Percentiles rank a stretch among this genome's conserved stretches.
phyloP scores from a whole-genome alignment of 2,797 vertebrate species.

The Labeo calbasu region DNA sequence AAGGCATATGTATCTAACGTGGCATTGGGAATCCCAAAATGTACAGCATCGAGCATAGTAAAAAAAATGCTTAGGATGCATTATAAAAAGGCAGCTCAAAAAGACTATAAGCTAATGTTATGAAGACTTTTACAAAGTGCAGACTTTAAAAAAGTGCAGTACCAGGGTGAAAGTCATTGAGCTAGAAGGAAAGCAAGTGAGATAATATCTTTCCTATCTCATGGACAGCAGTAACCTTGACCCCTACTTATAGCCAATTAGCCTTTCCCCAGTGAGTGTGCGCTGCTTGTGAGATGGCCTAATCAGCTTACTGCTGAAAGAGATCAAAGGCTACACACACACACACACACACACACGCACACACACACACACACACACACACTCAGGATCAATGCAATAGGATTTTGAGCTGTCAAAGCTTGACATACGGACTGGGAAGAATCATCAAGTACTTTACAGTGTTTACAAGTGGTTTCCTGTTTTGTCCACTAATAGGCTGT shows the following conservation, averaged over 20 bases:
- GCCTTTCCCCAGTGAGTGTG: slow-evolving; percentile 31
- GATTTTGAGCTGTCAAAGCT: slow-evolving; percentile 21
- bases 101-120: background rate
- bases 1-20: background rate
- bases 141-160: background rate
- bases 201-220: slow-evolving; percentile 3
- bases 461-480: background rate
- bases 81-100: background rate
- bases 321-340: slow-evolving; percentile 43
- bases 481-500: background rate
- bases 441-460: slow-evolving; percentile 4
- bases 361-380: background rate
- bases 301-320: slow-evolving; percentile 30
- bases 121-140: background rate
- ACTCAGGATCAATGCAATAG: background rate
- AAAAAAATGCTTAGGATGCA: background rate
- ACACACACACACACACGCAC: background rate
- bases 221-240: slow-evolving; percentile 61
- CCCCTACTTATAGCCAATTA: slow-evolving; percentile 60
- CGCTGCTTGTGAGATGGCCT: slow-evolving; percentile 15
- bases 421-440: background rate
- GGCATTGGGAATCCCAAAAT: background rate
- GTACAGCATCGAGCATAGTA: background rate
- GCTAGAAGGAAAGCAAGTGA: background rate
- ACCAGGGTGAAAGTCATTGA: background rate